Evolutionary conservation across 2,113 vertebrate species (phyloP).

Genomic region (Oenanthe oenanthe): DNA sequence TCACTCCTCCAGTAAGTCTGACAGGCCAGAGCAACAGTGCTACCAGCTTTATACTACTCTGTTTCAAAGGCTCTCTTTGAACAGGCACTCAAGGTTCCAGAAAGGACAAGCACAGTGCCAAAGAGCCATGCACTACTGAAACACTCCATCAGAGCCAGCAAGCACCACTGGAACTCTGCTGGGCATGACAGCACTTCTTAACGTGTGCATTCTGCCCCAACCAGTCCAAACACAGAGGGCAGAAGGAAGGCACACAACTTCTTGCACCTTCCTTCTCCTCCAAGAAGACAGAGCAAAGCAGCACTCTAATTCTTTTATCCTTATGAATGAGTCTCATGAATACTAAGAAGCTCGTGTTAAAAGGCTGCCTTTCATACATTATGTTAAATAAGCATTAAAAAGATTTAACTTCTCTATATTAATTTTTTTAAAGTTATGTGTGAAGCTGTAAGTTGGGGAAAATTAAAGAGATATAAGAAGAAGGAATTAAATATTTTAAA

Average conservation of each 20-base stretch:
- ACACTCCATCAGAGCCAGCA: not conserved
- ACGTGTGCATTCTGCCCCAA: fast-evolving
- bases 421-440: not conserved
- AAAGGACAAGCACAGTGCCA: not conserved
- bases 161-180: not conserved
- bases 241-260: not conserved
- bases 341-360: not conserved
- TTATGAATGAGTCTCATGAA: not conserved
- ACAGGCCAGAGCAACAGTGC: fast-evolving
- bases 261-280: not conserved
- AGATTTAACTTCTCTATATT: not conserved
- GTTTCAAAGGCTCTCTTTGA: not conserved
- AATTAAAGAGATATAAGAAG: not conserved
- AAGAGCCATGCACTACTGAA: not conserved
- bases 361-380: not conserved
- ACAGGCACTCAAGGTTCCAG: not conserved
- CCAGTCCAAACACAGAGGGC: not conserved
- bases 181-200: not conserved
- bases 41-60: not conserved
- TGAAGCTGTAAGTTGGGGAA: not conserved
- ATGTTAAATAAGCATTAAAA: not conserved
- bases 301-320: not conserved
- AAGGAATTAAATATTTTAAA: not conserved
- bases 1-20: not conserved
- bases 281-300: not conserved